Percentiles rank a stretch among this genome's conserved stretches.
Evolutionary conservation across 2,113 vertebrate species (phyloP).

Genomic region (Scolopax mira): DNA sequence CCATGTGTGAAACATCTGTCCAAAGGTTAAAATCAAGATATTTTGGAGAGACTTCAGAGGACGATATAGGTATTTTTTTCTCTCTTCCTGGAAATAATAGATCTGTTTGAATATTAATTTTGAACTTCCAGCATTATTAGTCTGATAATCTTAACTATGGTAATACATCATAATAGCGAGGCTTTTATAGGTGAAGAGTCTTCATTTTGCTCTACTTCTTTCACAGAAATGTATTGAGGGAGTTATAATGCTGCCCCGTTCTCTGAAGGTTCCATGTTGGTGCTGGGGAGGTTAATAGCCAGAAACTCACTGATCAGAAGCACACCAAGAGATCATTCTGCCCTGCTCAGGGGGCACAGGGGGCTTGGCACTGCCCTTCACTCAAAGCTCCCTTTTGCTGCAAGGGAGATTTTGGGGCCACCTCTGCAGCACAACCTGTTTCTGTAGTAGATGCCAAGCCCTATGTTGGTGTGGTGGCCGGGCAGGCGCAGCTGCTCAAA

Average conservation of each 20-base stretch:
- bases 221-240: background rate
- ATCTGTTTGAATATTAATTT: background rate
- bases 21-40: background rate
- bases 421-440: background rate
- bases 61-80: background rate
- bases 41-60: background rate
- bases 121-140: background rate
- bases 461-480: rapidly evolving
- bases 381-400: background rate
- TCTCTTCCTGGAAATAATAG: background rate
- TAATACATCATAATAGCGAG: background rate
- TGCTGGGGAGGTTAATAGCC: background rate
- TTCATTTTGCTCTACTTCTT: background rate
- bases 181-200: background rate
- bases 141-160: background rate
- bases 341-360: background rate
- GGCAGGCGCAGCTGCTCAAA: background rate
- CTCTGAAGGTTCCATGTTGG: background rate
- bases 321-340: rapidly evolving
- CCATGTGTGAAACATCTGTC: background rate
- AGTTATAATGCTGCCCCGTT: background rate
- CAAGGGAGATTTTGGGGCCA: background rate
- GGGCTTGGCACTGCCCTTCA: background rate
- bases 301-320: background rate
- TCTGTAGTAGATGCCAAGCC: background rate